These are phyloP conservation scores for Cantharis rufa DNA, from an alignment of 2,888 invertebrate species.

Conservation along the genomic window DNA sequence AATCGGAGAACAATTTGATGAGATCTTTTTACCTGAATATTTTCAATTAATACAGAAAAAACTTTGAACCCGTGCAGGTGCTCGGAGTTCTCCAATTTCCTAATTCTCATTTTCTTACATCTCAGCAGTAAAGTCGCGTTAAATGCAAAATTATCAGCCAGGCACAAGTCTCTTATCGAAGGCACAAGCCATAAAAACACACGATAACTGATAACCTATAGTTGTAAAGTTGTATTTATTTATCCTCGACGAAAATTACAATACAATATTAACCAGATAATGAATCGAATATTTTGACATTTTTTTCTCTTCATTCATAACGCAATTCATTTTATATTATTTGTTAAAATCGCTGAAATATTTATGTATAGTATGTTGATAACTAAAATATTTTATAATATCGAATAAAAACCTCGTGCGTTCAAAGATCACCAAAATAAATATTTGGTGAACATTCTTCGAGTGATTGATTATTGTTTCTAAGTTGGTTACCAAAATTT, in stretches of 20 bases:
- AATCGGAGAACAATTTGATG: neutral
- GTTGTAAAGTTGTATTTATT: neutral
- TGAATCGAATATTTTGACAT: neutral
- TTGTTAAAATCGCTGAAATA: neutral
- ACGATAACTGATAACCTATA: neutral
- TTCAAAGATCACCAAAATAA: neutral
- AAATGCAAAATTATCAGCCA: conserved; percentile 1
- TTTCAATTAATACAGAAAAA: conserved; percentile 1
- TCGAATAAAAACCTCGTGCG: neutral
- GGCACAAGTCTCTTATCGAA: conserved; percentile 15
- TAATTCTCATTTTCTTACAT: conserved; percentile 3
- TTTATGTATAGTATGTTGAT: neutral
- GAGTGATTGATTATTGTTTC: neutral
- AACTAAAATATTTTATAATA: neutral
- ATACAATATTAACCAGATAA: neutral
- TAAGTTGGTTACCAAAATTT: neutral
- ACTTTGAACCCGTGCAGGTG: conserved; percentile 25
- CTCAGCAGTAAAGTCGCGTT: conserved; percentile 19
- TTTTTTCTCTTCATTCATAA: neutral
- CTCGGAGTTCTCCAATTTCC: conserved; percentile 16
- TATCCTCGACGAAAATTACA: neutral
- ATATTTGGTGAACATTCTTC: neutral
- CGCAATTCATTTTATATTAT: neutral
- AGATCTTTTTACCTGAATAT: neutral
- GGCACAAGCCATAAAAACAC: conserved; percentile 18